A percentile compares a stretch with the other conserved stretches of the same genome.
phyloP scores from a whole-genome alignment of 2,797 vertebrate genomes.

The Hippoglossus hippoglossus region DNA sequence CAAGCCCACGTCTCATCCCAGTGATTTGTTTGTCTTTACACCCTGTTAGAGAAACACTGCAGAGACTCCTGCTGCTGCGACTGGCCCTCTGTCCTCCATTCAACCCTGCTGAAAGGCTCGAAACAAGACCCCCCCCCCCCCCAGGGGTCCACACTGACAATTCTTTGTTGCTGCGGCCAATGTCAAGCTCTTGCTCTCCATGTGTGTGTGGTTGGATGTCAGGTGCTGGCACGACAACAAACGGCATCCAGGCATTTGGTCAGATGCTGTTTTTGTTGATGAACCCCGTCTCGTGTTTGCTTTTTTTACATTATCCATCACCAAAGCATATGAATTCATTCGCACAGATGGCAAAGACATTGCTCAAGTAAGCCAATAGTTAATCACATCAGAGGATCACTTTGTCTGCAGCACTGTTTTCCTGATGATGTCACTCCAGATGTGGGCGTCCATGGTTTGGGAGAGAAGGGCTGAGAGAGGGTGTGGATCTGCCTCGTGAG shows the following conservation, averaged over 20 bases:
- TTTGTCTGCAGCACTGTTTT: slow-evolving; percentile 68
- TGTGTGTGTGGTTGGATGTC: slow-evolving; percentile 60
- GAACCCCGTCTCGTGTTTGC: slow-evolving; percentile 34
- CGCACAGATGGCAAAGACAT: slow-evolving; percentile 13
- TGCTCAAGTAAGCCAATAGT: slow-evolving; percentile 15
- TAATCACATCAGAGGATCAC: slow-evolving; percentile 50
- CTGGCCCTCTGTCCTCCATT: slow-evolving; percentile 77
- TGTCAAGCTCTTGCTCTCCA: slow-evolving; percentile 68
- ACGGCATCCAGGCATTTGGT: slow-evolving; percentile 57
- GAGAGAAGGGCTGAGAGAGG: slow-evolving; percentile 60
- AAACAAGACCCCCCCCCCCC: slow-evolving; percentile 47
- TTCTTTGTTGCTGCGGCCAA: slow-evolving; percentile 71
- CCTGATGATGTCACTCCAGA: slow-evolving; percentile 79
- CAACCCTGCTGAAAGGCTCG: slow-evolving; percentile 77
- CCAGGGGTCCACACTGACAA: slow-evolving; percentile 69
- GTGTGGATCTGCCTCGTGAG: slow-evolving; percentile 64
- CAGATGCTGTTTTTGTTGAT: slow-evolving; percentile 57
- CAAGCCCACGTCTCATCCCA: slow-evolving; percentile 60
- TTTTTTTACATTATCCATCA: slow-evolving; percentile 7
- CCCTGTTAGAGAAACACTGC: slow-evolving; percentile 78
- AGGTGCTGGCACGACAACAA: slow-evolving; percentile 69
- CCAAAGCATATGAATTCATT: slow-evolving; percentile 22
- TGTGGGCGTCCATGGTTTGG: slow-evolving; percentile 65
- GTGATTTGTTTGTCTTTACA: slow-evolving; percentile 83
- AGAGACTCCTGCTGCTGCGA: slow-evolving; percentile 67